Evolutionary conservation across 2,888 invertebrate genomes (phyloP).

Genomic region (Spodoptera exigua): DNA sequence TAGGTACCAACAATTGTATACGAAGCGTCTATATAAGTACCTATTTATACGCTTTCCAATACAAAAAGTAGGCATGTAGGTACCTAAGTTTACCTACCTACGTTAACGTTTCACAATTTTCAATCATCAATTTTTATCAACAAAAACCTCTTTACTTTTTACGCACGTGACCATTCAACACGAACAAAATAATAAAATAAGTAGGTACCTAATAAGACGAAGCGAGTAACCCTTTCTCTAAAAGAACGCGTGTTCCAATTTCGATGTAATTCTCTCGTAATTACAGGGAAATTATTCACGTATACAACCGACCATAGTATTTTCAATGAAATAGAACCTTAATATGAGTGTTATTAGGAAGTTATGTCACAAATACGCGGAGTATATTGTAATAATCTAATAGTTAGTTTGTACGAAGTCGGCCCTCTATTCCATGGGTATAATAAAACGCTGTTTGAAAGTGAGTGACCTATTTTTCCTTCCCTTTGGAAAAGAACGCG

Average conservation of each 20-base stretch:
- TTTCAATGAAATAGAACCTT: conserved; percentile 21
- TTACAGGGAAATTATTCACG: conserved; percentile 46
- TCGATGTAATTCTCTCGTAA: conserved; percentile 37
- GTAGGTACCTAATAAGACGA: conserved; percentile 2
- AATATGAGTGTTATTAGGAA: conserved; percentile 33
- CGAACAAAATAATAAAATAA: conserved; percentile 14
- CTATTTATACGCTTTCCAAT: no score
- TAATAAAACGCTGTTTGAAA: background rate
- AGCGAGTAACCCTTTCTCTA: conserved; percentile 31
- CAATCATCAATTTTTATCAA: no score
- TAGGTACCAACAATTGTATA: no score
- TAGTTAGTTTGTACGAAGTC: background rate
- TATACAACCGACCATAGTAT: conserved; percentile 27
- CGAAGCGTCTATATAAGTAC: no score
- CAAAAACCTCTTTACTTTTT: no score
- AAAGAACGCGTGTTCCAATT: conserved; percentile 30
- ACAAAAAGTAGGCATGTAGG: no score
- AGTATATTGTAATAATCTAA: conserved; percentile 5
- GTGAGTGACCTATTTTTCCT: no score
- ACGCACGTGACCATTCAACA: background rate
- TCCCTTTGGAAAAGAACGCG: no score
- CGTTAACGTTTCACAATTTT: no score
- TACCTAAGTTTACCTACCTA: no score
- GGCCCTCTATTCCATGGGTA: conserved; percentile 2
- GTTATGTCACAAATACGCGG: conserved; percentile 8